phyloP scores from a whole-genome alignment of 2,797 vertebrate genomes.

The Pteronotus mesoamericanus region DNA sequence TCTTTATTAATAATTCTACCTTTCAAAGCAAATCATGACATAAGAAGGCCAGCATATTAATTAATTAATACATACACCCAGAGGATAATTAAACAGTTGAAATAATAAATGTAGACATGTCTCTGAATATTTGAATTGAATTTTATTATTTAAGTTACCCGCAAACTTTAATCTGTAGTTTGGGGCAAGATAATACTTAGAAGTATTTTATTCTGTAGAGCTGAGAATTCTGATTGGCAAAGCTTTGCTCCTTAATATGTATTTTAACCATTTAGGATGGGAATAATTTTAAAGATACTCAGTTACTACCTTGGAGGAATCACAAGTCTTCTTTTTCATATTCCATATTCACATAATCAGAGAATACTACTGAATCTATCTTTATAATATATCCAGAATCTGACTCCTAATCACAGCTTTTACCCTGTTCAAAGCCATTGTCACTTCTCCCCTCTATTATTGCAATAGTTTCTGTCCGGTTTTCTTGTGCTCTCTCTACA shows the following conservation, averaged over 20 bases:
- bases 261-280: not conserved
- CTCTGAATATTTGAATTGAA: conserved; percentile 69
- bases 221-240: not conserved
- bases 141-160: conserved; percentile 64
- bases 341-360: not conserved
- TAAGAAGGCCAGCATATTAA: conserved; percentile 59
- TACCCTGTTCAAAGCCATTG: not conserved
- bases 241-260: not conserved
- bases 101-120: conserved; percentile 67
- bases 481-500: not conserved
- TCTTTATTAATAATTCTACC: conserved; percentile 67
- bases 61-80: conserved; percentile 66
- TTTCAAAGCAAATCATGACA: conserved; percentile 56
- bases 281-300: not conserved
- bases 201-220: conserved; percentile 32
- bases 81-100: conserved; percentile 72
- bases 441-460: not conserved
- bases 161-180: conserved; percentile 45
- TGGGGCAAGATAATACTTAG: not conserved
- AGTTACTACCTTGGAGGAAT: not conserved
- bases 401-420: not conserved
- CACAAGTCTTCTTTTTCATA: not conserved
- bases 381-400: not conserved
- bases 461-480: not conserved
- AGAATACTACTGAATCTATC: not conserved